Percentiles rank a stretch among this genome's conserved stretches.
Conservation (phyloP, 2,797 vertebrate species). For the Manis crassicaudata region DNA sequence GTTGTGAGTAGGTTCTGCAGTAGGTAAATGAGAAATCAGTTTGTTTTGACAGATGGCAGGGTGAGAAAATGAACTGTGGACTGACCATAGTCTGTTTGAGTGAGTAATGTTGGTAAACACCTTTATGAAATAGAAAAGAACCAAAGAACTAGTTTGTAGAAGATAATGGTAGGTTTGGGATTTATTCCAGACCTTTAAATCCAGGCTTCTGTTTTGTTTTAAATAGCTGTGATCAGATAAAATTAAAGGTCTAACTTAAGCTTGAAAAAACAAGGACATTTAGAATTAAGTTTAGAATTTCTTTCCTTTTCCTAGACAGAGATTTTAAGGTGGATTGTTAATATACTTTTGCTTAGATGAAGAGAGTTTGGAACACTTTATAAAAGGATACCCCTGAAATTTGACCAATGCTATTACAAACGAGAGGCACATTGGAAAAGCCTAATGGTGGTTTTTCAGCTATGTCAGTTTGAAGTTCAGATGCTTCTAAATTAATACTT, state of each 20-base stretch:
- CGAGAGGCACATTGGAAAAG: conserved; percentile 2
- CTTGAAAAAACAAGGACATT: conserved; percentile 6
- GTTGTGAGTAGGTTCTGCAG: neutral
- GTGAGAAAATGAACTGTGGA: conserved; percentile 59
- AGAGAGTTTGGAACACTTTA: neutral
- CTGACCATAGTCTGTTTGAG: conserved; percentile 55
- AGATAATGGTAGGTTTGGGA: conserved; percentile 52
- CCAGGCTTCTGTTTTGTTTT: conserved; percentile 56
- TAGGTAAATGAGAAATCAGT: conserved; percentile 29
- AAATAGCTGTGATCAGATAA: conserved; percentile 60
- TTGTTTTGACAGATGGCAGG: conserved; percentile 71
- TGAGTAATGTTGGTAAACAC: conserved; percentile 60
- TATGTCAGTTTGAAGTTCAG: conserved; percentile 42
- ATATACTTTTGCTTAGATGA: conserved; percentile 42
- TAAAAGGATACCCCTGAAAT: neutral
- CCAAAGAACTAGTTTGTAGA: conserved; percentile 62
- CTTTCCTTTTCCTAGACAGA: conserved; percentile 33
- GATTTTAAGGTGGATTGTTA: conserved; percentile 25
- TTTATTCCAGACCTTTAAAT: conserved; percentile 55
- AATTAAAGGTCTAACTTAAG: conserved; percentile 56
- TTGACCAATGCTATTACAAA: conserved; percentile 35
- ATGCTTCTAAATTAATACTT: conserved; percentile 41
- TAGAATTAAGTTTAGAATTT: conserved; percentile 59
- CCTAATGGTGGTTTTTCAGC: conserved; percentile 35
- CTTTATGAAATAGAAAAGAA: conserved; percentile 63